phyloP scores from a whole-genome alignment of 2,797 vertebrate species.

The Menidia menidia region DNA sequence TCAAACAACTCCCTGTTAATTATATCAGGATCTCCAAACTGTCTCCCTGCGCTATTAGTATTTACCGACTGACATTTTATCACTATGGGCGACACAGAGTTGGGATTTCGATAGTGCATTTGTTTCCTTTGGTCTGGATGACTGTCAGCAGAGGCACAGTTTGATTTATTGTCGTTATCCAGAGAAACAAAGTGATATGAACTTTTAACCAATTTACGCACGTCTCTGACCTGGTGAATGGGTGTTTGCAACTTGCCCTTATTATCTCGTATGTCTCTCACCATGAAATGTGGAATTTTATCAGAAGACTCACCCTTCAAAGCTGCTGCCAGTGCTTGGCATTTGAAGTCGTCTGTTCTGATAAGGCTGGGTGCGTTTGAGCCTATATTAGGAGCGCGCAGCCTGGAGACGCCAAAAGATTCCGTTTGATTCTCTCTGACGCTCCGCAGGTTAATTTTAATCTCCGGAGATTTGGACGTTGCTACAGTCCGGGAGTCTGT shows the following conservation, averaged over 20 bases:
- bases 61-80: slow-evolving; percentile 93
- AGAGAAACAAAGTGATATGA: slow-evolving; percentile 89
- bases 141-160: slow-evolving; percentile 71
- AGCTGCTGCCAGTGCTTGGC: slow-evolving; percentile 77
- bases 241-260: slow-evolving; percentile 88
- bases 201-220: slow-evolving; percentile 94
- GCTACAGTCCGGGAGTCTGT: slow-evolving; percentile 50
- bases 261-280: slow-evolving; percentile 90
- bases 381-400: slow-evolving; percentile 86
- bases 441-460: slow-evolving; percentile 90
- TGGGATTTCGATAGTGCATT: slow-evolving; percentile 61
- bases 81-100: slow-evolving; percentile 89
- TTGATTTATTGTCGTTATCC: slow-evolving; percentile 84
- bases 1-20: slow-evolving; percentile 57
- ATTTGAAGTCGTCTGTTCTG: slow-evolving; percentile 81
- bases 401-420: slow-evolving; percentile 86
- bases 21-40: slow-evolving; percentile 52
- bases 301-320: slow-evolving; percentile 86
- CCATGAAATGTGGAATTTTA: slow-evolving; percentile 92
- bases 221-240: slow-evolving; percentile 94
- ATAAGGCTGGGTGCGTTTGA: slow-evolving; percentile 55
- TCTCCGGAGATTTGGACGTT: slow-evolving; percentile 89
- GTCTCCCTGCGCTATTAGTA: slow-evolving; percentile 78
- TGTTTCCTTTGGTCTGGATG: slow-evolving; percentile 82
- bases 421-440: slow-evolving; percentile 78